Percentiles rank a stretch among this genome's conserved stretches.
Evolutionary conservation across 2,888 invertebrate genomes (phyloP).

Genomic region (Rosalia funebris): DNA sequence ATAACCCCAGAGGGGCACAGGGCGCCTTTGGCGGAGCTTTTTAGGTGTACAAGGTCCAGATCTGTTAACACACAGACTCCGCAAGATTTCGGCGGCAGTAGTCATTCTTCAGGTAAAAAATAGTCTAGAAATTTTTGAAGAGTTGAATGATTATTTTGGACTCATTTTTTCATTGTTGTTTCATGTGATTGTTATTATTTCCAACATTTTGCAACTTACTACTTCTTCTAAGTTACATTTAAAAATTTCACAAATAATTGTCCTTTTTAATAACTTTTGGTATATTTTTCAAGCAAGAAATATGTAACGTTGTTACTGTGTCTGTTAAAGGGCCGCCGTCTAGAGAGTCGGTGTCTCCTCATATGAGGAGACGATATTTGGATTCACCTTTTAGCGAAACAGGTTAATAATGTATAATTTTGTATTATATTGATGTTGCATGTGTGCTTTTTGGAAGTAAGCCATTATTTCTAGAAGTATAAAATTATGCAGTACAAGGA

Average conservation of each 20-base stretch:
- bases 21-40: conserved; percentile 82
- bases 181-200: neutral
- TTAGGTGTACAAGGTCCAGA: conserved; percentile 64
- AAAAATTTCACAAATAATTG: no score
- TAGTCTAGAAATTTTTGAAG: no score
- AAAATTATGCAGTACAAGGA: no score
- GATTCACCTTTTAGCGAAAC: conserved; percentile 70
- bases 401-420: conserved; percentile 47
- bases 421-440: conserved; percentile 10
- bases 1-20: conserved; percentile 87
- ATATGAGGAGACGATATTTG: conserved; percentile 70
- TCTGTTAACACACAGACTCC: conserved; percentile 90
- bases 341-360: conserved; percentile 74
- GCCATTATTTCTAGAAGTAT: neutral
- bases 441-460: conserved; percentile 6
- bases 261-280: no score
- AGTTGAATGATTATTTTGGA: neutral
- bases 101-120: conserved; percentile 77
- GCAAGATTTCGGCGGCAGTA: conserved; percentile 71
- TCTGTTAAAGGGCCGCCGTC: conserved; percentile 70
- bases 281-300: no score
- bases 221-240: no score
- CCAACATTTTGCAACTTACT: no score
- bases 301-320: no score
- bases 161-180: conserved; percentile 13